phyloP scores from a whole-genome alignment of 2,888 invertebrate genomes.

The Drosophila putrida region DNA sequence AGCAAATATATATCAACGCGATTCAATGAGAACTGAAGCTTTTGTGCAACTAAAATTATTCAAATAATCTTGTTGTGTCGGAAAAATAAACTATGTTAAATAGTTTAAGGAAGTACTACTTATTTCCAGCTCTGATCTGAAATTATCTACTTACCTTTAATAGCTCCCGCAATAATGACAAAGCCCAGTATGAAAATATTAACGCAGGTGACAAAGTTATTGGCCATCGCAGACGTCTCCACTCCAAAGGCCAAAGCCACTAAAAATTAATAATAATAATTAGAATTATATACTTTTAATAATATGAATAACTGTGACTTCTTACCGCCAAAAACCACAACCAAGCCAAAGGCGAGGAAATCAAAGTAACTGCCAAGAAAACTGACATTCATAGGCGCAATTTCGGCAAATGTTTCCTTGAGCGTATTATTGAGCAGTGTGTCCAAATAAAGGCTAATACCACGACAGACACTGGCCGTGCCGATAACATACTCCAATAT shows the following conservation, averaged over 20 bases:
- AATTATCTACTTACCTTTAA: slow-evolving; percentile 86
- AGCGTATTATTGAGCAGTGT: slow-evolving; percentile 88
- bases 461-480: slow-evolving; percentile 90
- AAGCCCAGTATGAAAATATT: slow-evolving; percentile 91
- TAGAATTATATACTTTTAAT: not conserved
- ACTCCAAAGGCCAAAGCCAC: slow-evolving; percentile 91
- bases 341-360: slow-evolving; percentile 89
- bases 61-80: too few species aligned
- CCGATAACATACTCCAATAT: slow-evolving; percentile 94
- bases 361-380: slow-evolving; percentile 90
- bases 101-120: too few species aligned
- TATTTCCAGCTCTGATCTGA: too few species aligned
- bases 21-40: too few species aligned
- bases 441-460: slow-evolving; percentile 91
- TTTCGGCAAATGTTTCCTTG: slow-evolving; percentile 87
- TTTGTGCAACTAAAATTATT: too few species aligned
- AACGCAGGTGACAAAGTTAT: slow-evolving; percentile 91
- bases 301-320: too few species aligned
- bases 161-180: slow-evolving; percentile 90
- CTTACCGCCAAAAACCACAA: slow-evolving; percentile 89
- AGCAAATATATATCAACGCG: too few species aligned
- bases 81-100: too few species aligned
- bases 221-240: slow-evolving; percentile 91
- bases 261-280: slow-evolving; percentile 69
- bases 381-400: slow-evolving; percentile 87